phyloP scores from a whole-genome alignment of 2,888 invertebrate genomes.

The Coleophora flavipennella region DNA sequence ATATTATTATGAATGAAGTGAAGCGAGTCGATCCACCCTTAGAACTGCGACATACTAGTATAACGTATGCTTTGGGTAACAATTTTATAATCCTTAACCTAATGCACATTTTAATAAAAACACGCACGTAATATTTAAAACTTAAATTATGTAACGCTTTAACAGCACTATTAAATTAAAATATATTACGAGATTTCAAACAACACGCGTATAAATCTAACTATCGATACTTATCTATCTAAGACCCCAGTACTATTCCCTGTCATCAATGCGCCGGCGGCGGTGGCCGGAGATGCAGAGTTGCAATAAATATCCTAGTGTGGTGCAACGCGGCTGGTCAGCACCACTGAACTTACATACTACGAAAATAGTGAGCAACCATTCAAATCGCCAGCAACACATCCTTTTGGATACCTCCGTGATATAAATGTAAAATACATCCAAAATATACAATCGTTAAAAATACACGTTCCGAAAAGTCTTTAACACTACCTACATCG shows the following conservation, averaged over 20 bases:
- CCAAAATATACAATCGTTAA: constrained; percentile 60
- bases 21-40: constrained; percentile 22
- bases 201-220: constrained; percentile 56
- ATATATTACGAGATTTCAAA: constrained; percentile 72
- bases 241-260: constrained; percentile 57
- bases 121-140: constrained; percentile 51
- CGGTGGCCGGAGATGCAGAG: constrained; percentile 26
- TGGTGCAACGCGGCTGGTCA: constrained; percentile 45
- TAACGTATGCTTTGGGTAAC: constrained; percentile 63
- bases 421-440: constrained; percentile 56
- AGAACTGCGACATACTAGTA: constrained; percentile 36
- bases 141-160: constrained; percentile 50
- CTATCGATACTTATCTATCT: constrained; percentile 42
- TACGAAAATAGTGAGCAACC: constrained; percentile 67
- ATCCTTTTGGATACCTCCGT: constrained; percentile 34
- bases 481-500: constrained; percentile 21
- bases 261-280: constrained; percentile 32
- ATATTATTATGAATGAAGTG: constrained; percentile 10
- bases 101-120: constrained; percentile 64
- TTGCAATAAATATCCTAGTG: constrained; percentile 56
- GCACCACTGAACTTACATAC: constrained; percentile 58
- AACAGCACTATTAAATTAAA: constrained; percentile 43
- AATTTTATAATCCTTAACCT: constrained; percentile 52
- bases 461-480: constrained; percentile 43
- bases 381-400: constrained; percentile 44